These are phyloP conservation scores for Cryptosula pallasiana DNA, from an alignment of 2,888 invertebrate genomes.

Conservation along the genomic window DNA sequence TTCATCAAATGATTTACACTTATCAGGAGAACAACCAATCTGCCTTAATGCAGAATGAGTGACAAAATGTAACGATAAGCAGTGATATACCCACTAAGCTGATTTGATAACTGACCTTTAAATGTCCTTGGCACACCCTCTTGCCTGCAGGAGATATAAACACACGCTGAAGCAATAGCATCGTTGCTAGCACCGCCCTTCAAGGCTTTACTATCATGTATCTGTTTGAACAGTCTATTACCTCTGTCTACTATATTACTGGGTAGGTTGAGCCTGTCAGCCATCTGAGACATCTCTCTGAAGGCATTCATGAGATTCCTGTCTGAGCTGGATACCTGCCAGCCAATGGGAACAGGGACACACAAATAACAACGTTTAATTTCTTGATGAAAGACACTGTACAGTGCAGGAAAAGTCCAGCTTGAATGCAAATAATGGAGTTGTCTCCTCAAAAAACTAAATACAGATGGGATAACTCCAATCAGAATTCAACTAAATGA, in stretches of 20 bases:
- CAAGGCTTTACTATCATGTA: slow-evolving; percentile 89
- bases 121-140: slow-evolving; percentile 98
- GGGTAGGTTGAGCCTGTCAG: slow-evolving; percentile 92
- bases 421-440: no score
- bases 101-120: slow-evolving; percentile 58
- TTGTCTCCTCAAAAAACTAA: no score
- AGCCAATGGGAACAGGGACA: slow-evolving; percentile 21
- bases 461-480: no score
- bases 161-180: slow-evolving; percentile 95
- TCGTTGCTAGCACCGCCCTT: slow-evolving; percentile 88
- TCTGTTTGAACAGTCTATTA: slow-evolving; percentile 93
- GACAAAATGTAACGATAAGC: not conserved
- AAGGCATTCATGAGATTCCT: slow-evolving; percentile 91
- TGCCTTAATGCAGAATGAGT: not conserved
- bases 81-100: not conserved
- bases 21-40: no score
- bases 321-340: slow-evolving; percentile 76
- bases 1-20: no score
- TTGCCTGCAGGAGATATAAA: slow-evolving; percentile 97
- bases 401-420: no score
- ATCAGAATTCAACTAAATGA: no score
- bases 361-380: not conserved
- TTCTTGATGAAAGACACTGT: not conserved
- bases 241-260: slow-evolving; percentile 95
- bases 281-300: slow-evolving; percentile 95